These are phyloP conservation scores for Drosophila auraria DNA, from an alignment of 1,140 invertebrate genomes.

Conservation along the genomic window DNA sequence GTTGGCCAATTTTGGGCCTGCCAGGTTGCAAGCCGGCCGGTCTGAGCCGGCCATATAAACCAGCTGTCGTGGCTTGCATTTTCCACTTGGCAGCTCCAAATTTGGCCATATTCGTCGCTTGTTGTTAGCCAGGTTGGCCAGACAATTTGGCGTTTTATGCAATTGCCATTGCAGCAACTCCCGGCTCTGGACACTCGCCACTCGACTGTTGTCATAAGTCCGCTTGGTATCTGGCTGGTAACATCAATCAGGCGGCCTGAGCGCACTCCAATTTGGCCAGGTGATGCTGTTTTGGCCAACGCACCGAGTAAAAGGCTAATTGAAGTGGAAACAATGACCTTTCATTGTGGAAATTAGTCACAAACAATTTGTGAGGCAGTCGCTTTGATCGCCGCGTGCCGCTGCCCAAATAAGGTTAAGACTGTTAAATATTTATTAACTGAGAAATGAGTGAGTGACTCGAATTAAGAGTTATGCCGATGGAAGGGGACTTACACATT, in stretches of 20 bases:
- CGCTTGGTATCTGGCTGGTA: not conserved
- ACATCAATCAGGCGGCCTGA: conserved; percentile 16
- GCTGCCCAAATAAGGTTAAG: conserved; percentile 50
- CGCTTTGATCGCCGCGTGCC: conserved; percentile 28
- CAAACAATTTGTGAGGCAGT: conserved; percentile 61
- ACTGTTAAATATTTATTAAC: conserved; percentile 40
- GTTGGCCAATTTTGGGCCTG: conserved; percentile 57
- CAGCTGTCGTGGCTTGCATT: conserved; percentile 49
- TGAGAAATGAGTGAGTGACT: conserved; percentile 21
- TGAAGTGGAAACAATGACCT: conserved; percentile 82
- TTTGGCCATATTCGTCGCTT: conserved; percentile 53
- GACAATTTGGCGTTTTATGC: conserved; percentile 81
- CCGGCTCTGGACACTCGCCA: not conserved
- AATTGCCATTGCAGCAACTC: conserved; percentile 45
- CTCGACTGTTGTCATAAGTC: conserved; percentile 59
- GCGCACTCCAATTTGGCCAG: conserved; percentile 67
- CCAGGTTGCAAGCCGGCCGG: conserved; percentile 42
- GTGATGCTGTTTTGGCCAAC: conserved; percentile 15
- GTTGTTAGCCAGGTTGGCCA: conserved; percentile 42
- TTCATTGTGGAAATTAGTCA: conserved; percentile 78
- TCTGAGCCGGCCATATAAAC: conserved; percentile 73
- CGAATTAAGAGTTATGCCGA: conserved; percentile 15
- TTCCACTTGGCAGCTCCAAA: conserved; percentile 63
- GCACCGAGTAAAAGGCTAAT: conserved; percentile 66
- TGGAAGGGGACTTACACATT: not conserved